These are phyloP conservation scores for Clupea harengus DNA, from an alignment of 2,113 vertebrate genomes.

Conservation along the genomic window DNA sequence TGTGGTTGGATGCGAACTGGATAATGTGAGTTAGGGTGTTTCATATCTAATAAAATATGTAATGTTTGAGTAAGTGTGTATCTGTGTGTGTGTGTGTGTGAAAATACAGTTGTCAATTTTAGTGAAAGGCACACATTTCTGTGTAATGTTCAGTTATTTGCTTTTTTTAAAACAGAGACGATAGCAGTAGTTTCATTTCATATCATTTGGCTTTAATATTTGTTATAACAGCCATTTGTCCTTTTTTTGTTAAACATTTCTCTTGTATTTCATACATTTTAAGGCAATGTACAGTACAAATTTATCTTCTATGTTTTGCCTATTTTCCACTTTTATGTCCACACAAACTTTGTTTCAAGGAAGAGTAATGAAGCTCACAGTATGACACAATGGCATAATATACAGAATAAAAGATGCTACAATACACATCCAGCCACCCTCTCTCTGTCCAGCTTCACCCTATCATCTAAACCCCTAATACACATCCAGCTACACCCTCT, in stretches of 20 bases:
- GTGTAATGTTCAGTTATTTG: neutral
- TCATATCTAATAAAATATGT: slow-evolving; percentile 14
- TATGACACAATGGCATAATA: slow-evolving; percentile 26
- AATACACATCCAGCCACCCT: slow-evolving; percentile 7
- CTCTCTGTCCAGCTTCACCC: neutral
- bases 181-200: slow-evolving; percentile 49
- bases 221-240: slow-evolving; percentile 34
- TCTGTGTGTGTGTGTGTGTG: neutral
- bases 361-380: slow-evolving; percentile 37
- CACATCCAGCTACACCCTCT: no score
- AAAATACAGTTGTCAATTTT: neutral
- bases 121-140: neutral
- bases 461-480: neutral
- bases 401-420: slow-evolving; percentile 51
- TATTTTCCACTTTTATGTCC: neutral
- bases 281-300: slow-evolving; percentile 42
- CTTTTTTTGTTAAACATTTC: slow-evolving; percentile 28
- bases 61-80: slow-evolving; percentile 5
- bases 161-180: neutral
- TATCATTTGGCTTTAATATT: slow-evolving; percentile 35
- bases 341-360: slow-evolving; percentile 16
- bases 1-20: neutral
- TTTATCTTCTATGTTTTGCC: slow-evolving; percentile 16
- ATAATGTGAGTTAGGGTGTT: neutral
- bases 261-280: slow-evolving; percentile 25